A percentile compares a stretch with the other conserved stretches of the same genome.
Conservation (phyloP, 2,888 invertebrate species). For the Polietes domitor region DNA sequence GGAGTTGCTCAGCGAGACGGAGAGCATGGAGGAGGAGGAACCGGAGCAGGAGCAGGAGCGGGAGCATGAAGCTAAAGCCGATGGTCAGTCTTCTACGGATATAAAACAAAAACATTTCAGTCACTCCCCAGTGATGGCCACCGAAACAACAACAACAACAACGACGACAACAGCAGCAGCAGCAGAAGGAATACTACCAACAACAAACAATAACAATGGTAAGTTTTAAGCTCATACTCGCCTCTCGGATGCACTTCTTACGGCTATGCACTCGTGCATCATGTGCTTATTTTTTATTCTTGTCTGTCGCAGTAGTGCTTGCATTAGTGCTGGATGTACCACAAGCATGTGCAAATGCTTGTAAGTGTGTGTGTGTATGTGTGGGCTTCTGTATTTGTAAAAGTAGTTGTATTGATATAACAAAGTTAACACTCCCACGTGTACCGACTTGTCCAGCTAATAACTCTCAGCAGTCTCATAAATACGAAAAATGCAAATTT, state of each 20-base stretch:
- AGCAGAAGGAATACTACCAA: conserved; percentile 64
- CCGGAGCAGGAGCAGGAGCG: no score
- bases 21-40: conserved; percentile 67
- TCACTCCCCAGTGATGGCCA: conserved; percentile 11
- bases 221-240: conserved; percentile 52
- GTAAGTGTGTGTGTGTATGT: not conserved
- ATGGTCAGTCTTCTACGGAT: conserved; percentile 29
- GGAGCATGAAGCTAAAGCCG: conserved; percentile 58
- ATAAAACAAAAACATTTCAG: conserved; percentile 53
- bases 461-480: conserved; percentile 80
- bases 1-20: conserved; percentile 75
- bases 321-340: not conserved
- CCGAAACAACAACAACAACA: conserved; percentile 12
- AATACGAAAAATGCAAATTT: conserved; percentile 76
- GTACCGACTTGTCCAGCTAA: conserved; percentile 78
- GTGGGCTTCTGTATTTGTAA: conserved; percentile 11
- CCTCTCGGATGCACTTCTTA: conserved; percentile 1
- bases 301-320: not conserved
- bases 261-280: not conserved
- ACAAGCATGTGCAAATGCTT: not conserved
- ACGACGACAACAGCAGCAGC: conserved; percentile 46
- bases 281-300: conserved; percentile 38
- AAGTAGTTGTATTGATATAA: conserved; percentile 64
- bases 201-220: conserved; percentile 71
- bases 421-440: conserved; percentile 70